Percentiles rank a stretch among this genome's conserved stretches.
These are phyloP conservation scores for Myodes glareolus DNA, from an alignment of 2,113 vertebrate species.

Conservation along the genomic window DNA sequence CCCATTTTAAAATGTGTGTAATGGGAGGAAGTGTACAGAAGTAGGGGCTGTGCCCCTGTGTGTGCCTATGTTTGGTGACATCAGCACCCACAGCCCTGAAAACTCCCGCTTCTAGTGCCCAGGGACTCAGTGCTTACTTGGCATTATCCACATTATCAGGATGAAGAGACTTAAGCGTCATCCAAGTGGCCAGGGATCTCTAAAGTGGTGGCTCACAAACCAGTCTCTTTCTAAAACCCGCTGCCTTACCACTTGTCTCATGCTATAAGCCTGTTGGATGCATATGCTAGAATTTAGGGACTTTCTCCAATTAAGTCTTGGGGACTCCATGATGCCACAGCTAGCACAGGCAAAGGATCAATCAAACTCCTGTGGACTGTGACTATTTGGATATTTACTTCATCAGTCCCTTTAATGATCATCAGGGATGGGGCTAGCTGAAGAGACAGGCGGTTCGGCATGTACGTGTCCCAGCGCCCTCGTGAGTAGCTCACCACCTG, in stretches of 20 bases:
- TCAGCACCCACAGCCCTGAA: background rate
- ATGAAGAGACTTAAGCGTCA: background rate
- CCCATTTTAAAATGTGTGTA: background rate
- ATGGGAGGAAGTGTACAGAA: background rate
- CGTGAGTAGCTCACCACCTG: background rate
- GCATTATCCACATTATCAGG: background rate
- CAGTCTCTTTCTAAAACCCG: background rate
- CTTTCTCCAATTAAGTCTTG: background rate
- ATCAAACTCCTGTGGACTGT: background rate
- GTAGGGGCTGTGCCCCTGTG: background rate
- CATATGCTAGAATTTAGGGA: background rate
- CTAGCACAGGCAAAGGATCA: background rate
- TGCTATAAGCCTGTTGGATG: background rate
- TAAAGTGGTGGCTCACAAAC: background rate
- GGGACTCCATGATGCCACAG: background rate
- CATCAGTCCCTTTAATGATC: background rate
- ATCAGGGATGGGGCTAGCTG: background rate
- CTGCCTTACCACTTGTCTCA: background rate
- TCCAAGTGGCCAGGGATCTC: background rate
- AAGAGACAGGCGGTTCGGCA: background rate
- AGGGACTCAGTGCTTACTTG: background rate
- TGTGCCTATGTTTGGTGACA: background rate
- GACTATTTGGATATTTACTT: background rate
- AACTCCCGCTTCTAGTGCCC: background rate
- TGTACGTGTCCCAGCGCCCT: background rate